Percentiles rank a stretch among this genome's conserved stretches.
phyloP scores from a whole-genome alignment of 2,797 vertebrate species.

The Enteromius paludinosus region DNA sequence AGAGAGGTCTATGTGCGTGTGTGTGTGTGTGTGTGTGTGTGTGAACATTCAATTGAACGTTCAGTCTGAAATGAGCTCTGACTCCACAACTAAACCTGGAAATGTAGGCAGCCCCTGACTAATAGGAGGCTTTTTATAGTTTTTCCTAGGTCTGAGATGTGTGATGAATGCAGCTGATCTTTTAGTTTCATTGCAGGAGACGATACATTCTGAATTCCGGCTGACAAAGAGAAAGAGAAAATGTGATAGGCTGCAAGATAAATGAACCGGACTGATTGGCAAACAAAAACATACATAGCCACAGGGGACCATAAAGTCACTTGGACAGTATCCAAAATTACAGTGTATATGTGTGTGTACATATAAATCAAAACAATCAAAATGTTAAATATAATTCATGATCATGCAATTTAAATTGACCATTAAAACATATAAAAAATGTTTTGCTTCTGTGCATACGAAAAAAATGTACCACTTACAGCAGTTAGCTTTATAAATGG shows the following conservation, averaged over 20 bases:
- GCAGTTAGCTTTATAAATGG: neutral
- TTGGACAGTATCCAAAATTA: neutral
- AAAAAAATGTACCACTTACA: neutral
- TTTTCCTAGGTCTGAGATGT: slow-evolving; percentile 24
- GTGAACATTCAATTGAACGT: neutral
- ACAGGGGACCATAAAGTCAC: neutral
- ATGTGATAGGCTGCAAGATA: slow-evolving; percentile 3
- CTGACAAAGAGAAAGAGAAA: slow-evolving; percentile 6
- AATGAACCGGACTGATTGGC: neutral
- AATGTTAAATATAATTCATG: neutral
- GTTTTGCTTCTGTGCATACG: no score
- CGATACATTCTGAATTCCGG: neutral
- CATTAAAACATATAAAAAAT: no score
- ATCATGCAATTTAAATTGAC: no score
- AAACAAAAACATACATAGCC: slow-evolving; percentile 9
- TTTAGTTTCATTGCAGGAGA: slow-evolving; percentile 9
- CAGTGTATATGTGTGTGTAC: neutral
- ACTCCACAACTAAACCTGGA: slow-evolving; percentile 24
- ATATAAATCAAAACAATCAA: neutral
- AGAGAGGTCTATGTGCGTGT: neutral
- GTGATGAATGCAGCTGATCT: neutral
- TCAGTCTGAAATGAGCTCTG: slow-evolving; percentile 5
- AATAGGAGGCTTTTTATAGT: slow-evolving; percentile 2
- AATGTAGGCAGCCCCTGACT: slow-evolving; percentile 14
- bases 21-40: no score